Percentiles rank a stretch among this genome's conserved stretches.
phyloP scores from a whole-genome alignment of 2,113 vertebrate species.

The Ailurus styani region DNA sequence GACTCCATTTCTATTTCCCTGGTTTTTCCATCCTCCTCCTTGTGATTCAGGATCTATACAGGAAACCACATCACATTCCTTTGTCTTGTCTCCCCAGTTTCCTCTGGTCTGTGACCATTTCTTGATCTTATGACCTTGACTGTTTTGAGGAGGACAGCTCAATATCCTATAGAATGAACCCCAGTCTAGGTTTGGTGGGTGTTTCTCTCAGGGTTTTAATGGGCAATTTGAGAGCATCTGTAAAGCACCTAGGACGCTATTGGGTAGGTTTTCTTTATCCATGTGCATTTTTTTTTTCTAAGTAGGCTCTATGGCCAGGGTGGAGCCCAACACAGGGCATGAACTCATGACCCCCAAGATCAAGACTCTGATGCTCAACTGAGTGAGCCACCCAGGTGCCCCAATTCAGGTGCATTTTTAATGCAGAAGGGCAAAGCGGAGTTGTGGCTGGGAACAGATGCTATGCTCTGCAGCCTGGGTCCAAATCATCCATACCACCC shows the following conservation, averaged over 20 bases:
- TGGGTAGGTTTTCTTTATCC: not conserved
- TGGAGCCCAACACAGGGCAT: not conserved
- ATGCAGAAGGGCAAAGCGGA: not conserved
- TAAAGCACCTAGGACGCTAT: not conserved
- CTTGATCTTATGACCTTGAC: not conserved
- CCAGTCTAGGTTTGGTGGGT: not conserved
- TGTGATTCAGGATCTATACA: not conserved
- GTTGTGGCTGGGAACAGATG: not conserved
- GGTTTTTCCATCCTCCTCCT: not conserved
- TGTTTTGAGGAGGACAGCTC: not conserved
- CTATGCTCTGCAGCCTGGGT: not conserved
- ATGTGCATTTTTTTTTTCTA: not conserved
- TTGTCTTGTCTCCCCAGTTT: not conserved
- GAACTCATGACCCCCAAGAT: not conserved
- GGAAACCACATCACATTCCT: not conserved
- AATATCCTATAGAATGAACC: not conserved
- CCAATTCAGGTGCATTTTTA: not conserved
- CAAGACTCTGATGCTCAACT: not conserved
- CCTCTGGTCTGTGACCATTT: not conserved
- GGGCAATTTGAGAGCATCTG: not conserved
- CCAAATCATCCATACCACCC: too few species aligned
- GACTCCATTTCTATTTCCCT: not conserved
- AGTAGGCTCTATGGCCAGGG: not conserved
- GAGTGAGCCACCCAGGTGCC: not conserved
- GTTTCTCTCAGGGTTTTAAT: not conserved